A percentile compares a stretch with the other conserved stretches of the same genome.
Conservation (phyloP, 2,888 invertebrate species). For the Melanargia galathea region DNA sequence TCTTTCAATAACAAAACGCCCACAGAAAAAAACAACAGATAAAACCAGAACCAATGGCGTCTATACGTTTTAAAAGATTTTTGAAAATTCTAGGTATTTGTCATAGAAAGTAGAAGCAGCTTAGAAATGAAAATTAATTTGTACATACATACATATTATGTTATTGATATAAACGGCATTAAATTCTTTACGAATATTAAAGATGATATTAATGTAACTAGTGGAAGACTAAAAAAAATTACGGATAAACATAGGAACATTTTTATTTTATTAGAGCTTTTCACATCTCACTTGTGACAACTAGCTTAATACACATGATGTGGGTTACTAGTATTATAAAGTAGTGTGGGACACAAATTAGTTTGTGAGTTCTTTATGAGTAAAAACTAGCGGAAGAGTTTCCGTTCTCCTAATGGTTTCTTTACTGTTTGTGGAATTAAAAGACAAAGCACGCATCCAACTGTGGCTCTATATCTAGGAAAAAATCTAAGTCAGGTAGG, state of each 20-base stretch:
- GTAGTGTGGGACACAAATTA: background rate
- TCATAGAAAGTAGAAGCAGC: too few relatives aligned
- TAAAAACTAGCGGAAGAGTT: background rate
- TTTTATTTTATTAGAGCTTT: too few relatives aligned
- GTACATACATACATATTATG: too few relatives aligned
- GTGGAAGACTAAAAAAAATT: too few relatives aligned
- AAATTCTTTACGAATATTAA: too few relatives aligned
- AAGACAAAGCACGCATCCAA: constrained; percentile 13
- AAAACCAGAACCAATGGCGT: too few relatives aligned
- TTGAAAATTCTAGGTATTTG: too few relatives aligned
- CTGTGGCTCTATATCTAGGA: constrained; percentile 27
- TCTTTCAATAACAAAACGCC: constrained; percentile 26
- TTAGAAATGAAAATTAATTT: too few relatives aligned
- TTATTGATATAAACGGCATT: too few relatives aligned
- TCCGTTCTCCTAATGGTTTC: background rate
- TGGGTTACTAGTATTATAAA: background rate
- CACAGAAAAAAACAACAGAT: constrained; percentile 4
- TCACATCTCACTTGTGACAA: background rate
- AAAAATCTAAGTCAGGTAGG: constrained; percentile 36
- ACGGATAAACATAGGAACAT: too few relatives aligned
- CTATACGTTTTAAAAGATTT: too few relatives aligned
- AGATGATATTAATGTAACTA: too few relatives aligned
- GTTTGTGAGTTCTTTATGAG: background rate
- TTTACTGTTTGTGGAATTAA: background rate
- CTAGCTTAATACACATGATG: background rate